Conservation (phyloP, 2,797 vertebrate genomes). For the Catharus ustulatus region DNA sequence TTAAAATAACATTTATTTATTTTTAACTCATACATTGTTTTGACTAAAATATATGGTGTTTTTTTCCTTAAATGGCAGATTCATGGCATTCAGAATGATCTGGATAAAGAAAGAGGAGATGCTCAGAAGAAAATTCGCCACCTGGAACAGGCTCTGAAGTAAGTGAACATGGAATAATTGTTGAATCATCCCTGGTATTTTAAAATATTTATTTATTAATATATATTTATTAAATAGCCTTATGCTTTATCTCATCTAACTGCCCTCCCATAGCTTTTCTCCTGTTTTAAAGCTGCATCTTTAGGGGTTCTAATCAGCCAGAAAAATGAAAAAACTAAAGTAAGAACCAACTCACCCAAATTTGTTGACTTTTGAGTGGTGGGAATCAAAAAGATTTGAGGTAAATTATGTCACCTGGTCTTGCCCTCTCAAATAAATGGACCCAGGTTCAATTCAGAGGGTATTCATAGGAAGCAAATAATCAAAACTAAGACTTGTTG, state of each 20-base stretch:
- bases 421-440: background rate
- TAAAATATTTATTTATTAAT: background rate
- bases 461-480: background rate
- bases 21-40: background rate
- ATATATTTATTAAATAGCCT: background rate
- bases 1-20: background rate
- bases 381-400: slow-evolving; percentile 4
- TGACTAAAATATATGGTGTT: background rate
- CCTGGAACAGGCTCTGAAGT: slow-evolving; percentile 87
- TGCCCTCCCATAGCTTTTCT: background rate
- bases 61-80: slow-evolving; percentile 76
- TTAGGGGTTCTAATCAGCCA: background rate
- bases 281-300: background rate
- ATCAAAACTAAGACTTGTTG: background rate
- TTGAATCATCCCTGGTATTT: background rate
- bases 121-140: slow-evolving; percentile 81
- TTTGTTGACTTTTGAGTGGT: background rate
- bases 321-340: background rate
- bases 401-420: background rate
- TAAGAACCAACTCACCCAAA: background rate
- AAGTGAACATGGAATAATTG: slow-evolving; percentile 54
- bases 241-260: background rate
- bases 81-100: slow-evolving; percentile 78
- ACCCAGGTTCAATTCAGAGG: background rate
- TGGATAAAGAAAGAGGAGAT: slow-evolving; percentile 83